phyloP scores from a whole-genome alignment of 1,140 invertebrate species.

The Carcinoscorpius rotundicauda region DNA sequence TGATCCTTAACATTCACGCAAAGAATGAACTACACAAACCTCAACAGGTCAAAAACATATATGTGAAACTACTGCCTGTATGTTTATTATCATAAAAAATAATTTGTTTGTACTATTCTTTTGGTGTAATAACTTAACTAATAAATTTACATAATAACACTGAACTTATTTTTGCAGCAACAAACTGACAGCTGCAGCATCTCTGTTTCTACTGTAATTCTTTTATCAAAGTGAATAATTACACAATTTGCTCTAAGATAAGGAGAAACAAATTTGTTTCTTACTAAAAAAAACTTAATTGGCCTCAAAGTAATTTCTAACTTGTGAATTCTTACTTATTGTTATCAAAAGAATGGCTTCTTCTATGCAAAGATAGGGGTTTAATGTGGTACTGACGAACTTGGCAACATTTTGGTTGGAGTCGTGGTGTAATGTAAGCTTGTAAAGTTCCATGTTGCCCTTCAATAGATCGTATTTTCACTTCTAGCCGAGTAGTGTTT shows the following conservation, averaged over 20 bases:
- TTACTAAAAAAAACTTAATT: not conserved
- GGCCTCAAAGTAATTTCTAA: not conserved
- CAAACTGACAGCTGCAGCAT: too few species aligned
- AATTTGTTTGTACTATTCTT: too few species aligned
- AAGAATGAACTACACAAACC: too few species aligned
- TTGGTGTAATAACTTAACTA: too few species aligned
- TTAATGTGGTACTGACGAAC: slow-evolving; percentile 53
- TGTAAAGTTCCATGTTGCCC: slow-evolving; percentile 61
- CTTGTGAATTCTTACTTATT: slow-evolving; percentile 12
- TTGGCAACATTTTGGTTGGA: slow-evolving; percentile 63
- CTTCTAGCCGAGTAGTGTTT: slow-evolving; percentile 69
- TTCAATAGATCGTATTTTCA: slow-evolving; percentile 60
- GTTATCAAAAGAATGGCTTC: slow-evolving; percentile 30
- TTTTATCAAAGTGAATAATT: not conserved
- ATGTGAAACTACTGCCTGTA: too few species aligned
- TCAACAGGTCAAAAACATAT: too few species aligned
- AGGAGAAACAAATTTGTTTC: too few species aligned
- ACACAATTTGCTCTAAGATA: too few species aligned
- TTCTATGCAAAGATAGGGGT: slow-evolving; percentile 58
- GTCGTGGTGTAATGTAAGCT: slow-evolving; percentile 64
- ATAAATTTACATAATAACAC: too few species aligned
- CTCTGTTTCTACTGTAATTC: not conserved
- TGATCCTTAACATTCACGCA: too few species aligned
- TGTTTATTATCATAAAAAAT: too few species aligned
- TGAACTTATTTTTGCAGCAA: too few species aligned